Conservation (phyloP, 2,113 vertebrate species). For the Scomber scombrus region DNA sequence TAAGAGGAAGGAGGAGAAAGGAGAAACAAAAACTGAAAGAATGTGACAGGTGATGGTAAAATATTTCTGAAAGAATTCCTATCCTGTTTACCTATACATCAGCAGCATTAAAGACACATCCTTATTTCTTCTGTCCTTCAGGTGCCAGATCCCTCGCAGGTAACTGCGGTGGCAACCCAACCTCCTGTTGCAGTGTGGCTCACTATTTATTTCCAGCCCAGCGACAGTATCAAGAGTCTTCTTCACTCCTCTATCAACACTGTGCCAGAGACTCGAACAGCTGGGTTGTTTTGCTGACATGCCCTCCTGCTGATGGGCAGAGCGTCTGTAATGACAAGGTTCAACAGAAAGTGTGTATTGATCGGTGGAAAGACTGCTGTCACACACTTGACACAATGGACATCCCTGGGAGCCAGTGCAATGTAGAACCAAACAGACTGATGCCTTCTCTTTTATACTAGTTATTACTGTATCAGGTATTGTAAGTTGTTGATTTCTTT, state of each 20-base stretch:
- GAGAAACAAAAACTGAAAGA: conserved; percentile 82
- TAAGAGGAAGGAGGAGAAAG: conserved; percentile 83
- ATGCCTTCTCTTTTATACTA: conserved; percentile 59
- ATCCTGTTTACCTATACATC: background rate
- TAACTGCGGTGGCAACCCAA: conserved; percentile 74
- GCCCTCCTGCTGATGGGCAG: conserved; percentile 55
- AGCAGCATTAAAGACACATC: background rate
- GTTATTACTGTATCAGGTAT: conserved; percentile 66
- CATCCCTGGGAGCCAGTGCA: conserved; percentile 80
- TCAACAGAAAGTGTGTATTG: conserved; percentile 70
- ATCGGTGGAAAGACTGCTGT: conserved; percentile 70
- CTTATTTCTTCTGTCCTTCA: conserved; percentile 45
- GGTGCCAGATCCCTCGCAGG: conserved; percentile 86
- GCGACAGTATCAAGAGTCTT: conserved; percentile 71
- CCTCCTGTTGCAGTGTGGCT: conserved; percentile 65
- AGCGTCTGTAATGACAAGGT: conserved; percentile 65
- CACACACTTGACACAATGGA: conserved; percentile 69
- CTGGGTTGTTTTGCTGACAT: conserved; percentile 70
- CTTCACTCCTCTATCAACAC: conserved; percentile 65
- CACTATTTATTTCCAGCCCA: conserved; percentile 76
- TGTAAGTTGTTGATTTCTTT: conserved; percentile 57
- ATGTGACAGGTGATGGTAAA: conserved; percentile 79
- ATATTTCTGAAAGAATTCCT: background rate
- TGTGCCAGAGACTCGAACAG: conserved; percentile 68
- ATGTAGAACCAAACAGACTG: conserved; percentile 79